phyloP scores from a whole-genome alignment of 2,797 vertebrate species.

The Martes flavigula region DNA sequence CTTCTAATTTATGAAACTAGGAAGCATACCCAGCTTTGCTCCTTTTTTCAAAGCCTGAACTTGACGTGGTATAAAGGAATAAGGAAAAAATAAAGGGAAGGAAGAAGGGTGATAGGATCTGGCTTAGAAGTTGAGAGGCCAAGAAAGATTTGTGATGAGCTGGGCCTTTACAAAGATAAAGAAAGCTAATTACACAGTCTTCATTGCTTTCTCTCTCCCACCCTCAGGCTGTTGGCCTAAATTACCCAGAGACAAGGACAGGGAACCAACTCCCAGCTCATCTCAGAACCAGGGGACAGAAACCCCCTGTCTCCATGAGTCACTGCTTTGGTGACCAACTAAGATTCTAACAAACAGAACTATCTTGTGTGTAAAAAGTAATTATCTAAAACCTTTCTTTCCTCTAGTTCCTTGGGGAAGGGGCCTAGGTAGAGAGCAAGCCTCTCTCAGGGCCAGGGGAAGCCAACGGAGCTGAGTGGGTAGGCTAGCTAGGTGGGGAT shows the following conservation, averaged over 20 bases:
- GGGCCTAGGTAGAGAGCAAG: neutral
- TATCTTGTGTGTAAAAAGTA: neutral
- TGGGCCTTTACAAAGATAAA: neutral
- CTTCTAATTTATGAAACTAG: neutral
- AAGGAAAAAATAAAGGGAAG: conserved; percentile 1
- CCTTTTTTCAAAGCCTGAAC: neutral
- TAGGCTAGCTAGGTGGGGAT: too few relatives aligned
- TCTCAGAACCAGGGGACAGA: neutral
- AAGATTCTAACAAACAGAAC: neutral
- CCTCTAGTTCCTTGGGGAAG: neutral
- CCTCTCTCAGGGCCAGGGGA: neutral
- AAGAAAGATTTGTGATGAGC: neutral
- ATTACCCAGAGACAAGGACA: neutral
- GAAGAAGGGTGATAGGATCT: neutral
- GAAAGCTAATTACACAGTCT: neutral
- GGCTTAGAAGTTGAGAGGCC: neutral
- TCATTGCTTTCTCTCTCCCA: neutral
- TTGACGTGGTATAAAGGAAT: conserved; percentile 38
- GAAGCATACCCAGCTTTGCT: neutral
- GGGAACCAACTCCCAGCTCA: neutral
- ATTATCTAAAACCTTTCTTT: neutral
- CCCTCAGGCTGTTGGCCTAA: neutral
- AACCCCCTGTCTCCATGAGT: neutral
- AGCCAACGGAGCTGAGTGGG: neutral
- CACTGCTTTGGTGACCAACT: neutral